Percentiles rank a stretch among this genome's conserved stretches.
Evolutionary conservation across 2,797 vertebrate genomes (phyloP).

Genomic region (Aldrovandia affinis): DNA sequence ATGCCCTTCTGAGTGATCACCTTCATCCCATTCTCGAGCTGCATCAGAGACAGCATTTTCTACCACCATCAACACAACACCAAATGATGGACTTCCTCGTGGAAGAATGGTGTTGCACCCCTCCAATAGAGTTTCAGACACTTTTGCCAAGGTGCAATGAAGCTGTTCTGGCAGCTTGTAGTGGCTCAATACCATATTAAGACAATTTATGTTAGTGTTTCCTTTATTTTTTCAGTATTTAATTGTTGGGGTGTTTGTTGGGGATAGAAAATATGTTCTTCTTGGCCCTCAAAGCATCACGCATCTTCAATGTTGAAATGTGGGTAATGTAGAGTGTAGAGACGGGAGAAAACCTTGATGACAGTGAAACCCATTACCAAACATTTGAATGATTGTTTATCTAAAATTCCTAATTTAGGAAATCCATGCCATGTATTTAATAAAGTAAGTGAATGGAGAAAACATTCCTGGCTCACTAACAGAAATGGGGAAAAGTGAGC

Average conservation of each 20-base stretch:
- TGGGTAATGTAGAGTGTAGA: background rate
- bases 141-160: too few species aligned
- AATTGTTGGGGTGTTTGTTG: background rate
- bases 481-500: background rate
- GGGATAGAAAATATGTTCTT: background rate
- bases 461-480: background rate
- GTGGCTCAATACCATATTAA: too few species aligned
- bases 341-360: background rate
- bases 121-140: too few species aligned
- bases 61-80: too few species aligned
- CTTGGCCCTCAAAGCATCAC: background rate
- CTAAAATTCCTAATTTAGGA: background rate
- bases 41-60: background rate
- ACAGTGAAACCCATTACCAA: background rate
- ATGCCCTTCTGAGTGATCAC: too few species aligned
- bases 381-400: background rate
- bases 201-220: too few species aligned
- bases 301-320: background rate
- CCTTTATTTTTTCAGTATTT: too few species aligned
- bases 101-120: too few species aligned
- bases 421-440: background rate
- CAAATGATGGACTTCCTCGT: too few species aligned
- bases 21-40: too few species aligned
- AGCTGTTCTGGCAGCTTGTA: too few species aligned
- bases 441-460: background rate